These are phyloP conservation scores for Pseudobourletiella spinata DNA, from an alignment of 1,140 invertebrate genomes.

Conservation along the genomic window DNA sequence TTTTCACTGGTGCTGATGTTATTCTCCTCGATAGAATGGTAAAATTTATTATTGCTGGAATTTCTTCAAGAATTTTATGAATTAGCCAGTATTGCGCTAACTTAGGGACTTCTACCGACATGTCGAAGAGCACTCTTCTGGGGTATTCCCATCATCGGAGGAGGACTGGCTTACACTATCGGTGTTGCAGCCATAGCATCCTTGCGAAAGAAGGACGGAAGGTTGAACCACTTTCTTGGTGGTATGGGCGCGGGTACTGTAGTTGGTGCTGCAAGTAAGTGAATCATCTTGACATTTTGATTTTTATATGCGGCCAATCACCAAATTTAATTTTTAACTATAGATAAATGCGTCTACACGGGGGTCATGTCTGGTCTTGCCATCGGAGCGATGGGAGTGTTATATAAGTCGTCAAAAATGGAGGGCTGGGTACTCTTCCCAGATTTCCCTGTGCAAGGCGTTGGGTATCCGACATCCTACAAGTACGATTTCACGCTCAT, in stretches of 20 bases:
- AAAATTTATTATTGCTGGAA: not conserved
- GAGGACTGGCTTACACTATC: slow-evolving; percentile 16
- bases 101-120: slow-evolving; percentile 7
- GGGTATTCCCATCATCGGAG: slow-evolving; percentile 18
- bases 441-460: not conserved
- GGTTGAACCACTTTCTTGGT: slow-evolving; percentile 16
- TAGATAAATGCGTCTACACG: not conserved
- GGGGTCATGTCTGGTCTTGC: not conserved
- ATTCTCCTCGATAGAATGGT: not conserved
- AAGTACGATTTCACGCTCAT: slow-evolving; percentile 11
- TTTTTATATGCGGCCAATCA: not conserved
- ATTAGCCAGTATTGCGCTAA: not conserved
- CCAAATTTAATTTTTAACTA: not conserved
- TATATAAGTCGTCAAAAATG: slow-evolving; percentile 6
- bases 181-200: not conserved
- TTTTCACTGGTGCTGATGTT: slow-evolving; percentile 6
- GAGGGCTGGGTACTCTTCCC: not conserved
- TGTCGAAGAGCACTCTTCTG: not conserved
- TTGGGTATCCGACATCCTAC: slow-evolving; percentile 5
- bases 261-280: not conserved
- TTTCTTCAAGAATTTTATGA: not conserved
- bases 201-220: slow-evolving; percentile 15
- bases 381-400: slow-evolving; percentile 6
- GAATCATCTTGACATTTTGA: not conserved
- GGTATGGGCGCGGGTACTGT: slow-evolving; percentile 14